phyloP scores from a whole-genome alignment of 2,113 vertebrate genomes.

The Piaya cayana region DNA sequence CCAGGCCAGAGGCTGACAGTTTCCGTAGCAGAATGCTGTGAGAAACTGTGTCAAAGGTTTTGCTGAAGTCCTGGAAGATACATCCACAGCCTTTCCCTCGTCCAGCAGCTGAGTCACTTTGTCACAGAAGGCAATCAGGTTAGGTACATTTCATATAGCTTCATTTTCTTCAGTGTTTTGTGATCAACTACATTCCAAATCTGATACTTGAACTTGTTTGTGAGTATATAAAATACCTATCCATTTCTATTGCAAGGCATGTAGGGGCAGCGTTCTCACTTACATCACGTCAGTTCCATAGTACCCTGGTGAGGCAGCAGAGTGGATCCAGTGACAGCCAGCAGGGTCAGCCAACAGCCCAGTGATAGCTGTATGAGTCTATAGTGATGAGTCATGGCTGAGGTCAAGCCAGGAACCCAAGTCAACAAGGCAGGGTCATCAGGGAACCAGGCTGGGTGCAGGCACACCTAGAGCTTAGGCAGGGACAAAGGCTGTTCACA shows the following conservation, averaged over 20 bases:
- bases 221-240: neutral
- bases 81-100: too few species aligned
- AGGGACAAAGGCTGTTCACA: neutral
- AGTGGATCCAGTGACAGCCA: neutral
- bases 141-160: too few species aligned
- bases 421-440: neutral
- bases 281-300: neutral
- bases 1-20: too few species aligned
- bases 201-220: neutral
- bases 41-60: too few species aligned
- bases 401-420: neutral
- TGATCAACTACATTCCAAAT: neutral
- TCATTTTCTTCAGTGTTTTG: neutral
- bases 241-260: neutral
- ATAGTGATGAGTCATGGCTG: fast-evolving
- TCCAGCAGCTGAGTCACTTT: too few species aligned
- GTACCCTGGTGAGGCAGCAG: neutral
- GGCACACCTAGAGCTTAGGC: neutral
- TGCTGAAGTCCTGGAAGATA: too few species aligned
- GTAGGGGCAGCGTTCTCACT: neutral
- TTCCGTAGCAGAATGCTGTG: too few species aligned
- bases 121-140: too few species aligned
- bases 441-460: neutral
- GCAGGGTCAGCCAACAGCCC: neutral
- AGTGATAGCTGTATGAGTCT: neutral